These are phyloP conservation scores for Drosophila repleta DNA, from an alignment of 1,140 invertebrate genomes.

Conservation along the genomic window DNA sequence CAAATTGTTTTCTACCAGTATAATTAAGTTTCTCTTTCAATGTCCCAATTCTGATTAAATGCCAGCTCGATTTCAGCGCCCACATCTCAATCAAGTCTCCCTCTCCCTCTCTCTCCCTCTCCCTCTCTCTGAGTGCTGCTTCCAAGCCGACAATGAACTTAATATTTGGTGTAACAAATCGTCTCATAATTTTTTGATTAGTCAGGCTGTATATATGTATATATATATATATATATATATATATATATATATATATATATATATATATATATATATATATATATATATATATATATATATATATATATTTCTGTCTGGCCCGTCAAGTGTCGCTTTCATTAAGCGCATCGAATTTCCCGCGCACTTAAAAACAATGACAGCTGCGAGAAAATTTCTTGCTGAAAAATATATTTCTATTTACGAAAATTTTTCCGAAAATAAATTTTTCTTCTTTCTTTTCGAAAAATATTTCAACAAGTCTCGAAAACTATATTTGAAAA, in stretches of 20 bases:
- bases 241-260: slow-evolving; percentile 11
- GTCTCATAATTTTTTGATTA: slow-evolving; percentile 74
- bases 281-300: not conserved
- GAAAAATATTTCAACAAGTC: slow-evolving; percentile 43
- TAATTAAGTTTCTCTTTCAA: slow-evolving; percentile 5
- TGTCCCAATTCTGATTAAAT: slow-evolving; percentile 29
- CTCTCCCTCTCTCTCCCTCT: slow-evolving; percentile 15
- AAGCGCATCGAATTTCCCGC: slow-evolving; percentile 69
- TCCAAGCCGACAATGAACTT: slow-evolving; percentile 42
- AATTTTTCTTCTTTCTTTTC: too few relatives aligned
- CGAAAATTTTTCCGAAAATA: too few relatives aligned
- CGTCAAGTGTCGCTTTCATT: slow-evolving; percentile 72
- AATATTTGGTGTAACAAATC: slow-evolving; percentile 65
- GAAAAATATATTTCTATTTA: slow-evolving; percentile 27
- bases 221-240: slow-evolving; percentile 5
- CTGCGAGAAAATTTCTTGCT: slow-evolving; percentile 30
- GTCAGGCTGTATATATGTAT: slow-evolving; percentile 52
- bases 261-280: slow-evolving; percentile 1
- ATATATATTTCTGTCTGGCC: slow-evolving; percentile 21
- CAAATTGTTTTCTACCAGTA: not conserved
- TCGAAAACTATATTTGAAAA: slow-evolving; percentile 60
- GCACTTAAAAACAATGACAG: slow-evolving; percentile 52
- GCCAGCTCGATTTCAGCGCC: slow-evolving; percentile 38
- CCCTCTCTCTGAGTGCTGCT: slow-evolving; percentile 8
- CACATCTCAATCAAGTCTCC: slow-evolving; percentile 66